A percentile compares a stretch with the other conserved stretches of the same genome.
Evolutionary conservation across 1,140 invertebrate genomes (phyloP).

Genomic region (Archegozetes longisetosus): DNA sequence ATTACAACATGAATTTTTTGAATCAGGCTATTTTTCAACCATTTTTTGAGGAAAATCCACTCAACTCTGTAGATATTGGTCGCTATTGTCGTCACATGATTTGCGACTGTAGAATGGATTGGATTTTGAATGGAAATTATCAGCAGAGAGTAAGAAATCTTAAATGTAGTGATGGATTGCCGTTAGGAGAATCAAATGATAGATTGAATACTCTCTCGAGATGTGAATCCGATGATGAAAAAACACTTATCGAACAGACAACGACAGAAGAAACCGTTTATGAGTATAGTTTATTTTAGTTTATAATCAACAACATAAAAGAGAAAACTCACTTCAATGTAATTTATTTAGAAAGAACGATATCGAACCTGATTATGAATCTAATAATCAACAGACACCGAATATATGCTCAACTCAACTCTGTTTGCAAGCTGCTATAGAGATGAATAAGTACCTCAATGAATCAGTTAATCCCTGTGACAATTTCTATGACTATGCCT

Average conservation of each 20-base stretch:
- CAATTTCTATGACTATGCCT: slow-evolving; percentile 39
- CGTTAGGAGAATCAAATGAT: background rate
- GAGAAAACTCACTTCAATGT: too few species aligned
- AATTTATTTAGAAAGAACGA: too few species aligned
- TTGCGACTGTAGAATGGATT: slow-evolving; percentile 6
- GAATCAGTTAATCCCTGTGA: slow-evolving; percentile 34
- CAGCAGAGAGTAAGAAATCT: background rate
- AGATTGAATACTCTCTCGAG: background rate
- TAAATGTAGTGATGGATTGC: background rate
- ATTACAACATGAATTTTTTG: background rate
- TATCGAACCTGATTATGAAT: too few species aligned
- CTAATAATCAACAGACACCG: too few species aligned
- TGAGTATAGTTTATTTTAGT: too few species aligned
- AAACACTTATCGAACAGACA: too few species aligned
- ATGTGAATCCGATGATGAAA: background rate
- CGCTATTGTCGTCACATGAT: background rate
- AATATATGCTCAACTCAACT: too few species aligned
- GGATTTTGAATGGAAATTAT: background rate
- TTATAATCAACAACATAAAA: too few species aligned
- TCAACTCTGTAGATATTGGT: slow-evolving; percentile 3
- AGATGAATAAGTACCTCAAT: slow-evolving; percentile 11
- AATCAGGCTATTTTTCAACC: slow-evolving; percentile 3
- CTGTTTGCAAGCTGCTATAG: background rate
- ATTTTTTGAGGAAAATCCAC: slow-evolving; percentile 5
- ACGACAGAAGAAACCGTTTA: too few species aligned